Conservation (phyloP, 92 coral and sea anemone genomes). For the Epizoanthus scotinus region DNA sequence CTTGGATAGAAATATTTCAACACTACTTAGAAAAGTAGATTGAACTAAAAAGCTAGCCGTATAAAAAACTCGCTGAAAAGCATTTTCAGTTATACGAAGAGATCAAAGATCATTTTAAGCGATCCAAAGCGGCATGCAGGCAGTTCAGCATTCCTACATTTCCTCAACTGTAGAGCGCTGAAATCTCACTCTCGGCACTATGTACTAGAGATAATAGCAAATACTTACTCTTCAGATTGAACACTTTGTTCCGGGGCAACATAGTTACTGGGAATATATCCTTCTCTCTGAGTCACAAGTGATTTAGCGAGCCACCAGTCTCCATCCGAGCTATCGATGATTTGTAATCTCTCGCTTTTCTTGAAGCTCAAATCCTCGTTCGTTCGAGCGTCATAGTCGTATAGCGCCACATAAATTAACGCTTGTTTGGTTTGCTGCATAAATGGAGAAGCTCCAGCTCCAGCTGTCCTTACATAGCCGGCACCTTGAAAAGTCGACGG, state of each 20-base stretch:
- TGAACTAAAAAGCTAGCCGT: too few relatives aligned
- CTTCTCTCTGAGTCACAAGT: slow-evolving; percentile 75
- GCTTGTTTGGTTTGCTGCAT: slow-evolving; percentile 61
- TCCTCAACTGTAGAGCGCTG: slow-evolving; percentile 12
- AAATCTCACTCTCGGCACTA: slow-evolving; percentile 7
- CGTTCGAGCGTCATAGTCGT: slow-evolving; percentile 98
- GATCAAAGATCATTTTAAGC: not conserved
- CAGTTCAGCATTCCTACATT: not conserved
- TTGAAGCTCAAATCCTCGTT: slow-evolving; percentile 95
- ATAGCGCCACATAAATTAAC: slow-evolving; percentile 84
- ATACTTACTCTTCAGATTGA: slow-evolving; percentile 98
- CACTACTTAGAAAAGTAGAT: too few relatives aligned
- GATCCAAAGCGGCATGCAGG: not conserved
- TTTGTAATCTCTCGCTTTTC: slow-evolving; percentile 93
- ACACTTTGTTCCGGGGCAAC: slow-evolving; percentile 97
- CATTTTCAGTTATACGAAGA: too few relatives aligned
- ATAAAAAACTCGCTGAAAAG: too few relatives aligned
- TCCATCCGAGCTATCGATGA: slow-evolving; percentile 95
- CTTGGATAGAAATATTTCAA: too few relatives aligned
- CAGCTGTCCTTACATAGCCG: slow-evolving; percentile 33
- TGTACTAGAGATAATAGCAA: slow-evolving; percentile 7
- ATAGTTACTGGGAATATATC: slow-evolving; percentile 97
- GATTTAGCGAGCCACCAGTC: slow-evolving; percentile 99
- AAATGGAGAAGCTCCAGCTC: slow-evolving; percentile 39
- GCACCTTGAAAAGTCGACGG: slow-evolving; percentile 43